Base-by-base conservation (phyloP, 1,140 invertebrate genomes). In the Adoxophyes honmai region DNA sequence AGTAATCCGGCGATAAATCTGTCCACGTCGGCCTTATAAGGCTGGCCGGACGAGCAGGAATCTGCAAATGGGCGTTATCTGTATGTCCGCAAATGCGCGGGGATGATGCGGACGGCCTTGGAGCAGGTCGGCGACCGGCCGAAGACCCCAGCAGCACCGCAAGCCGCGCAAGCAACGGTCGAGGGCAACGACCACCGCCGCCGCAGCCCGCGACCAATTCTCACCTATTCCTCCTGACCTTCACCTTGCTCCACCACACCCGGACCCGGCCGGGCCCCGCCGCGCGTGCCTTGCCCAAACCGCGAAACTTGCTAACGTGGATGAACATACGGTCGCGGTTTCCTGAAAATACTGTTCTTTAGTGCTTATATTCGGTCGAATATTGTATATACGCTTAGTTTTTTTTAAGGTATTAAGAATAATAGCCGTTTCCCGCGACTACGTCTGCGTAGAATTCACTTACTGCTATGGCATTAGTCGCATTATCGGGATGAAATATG, bases 101-200 rank as follows among this genome's bases (percentile, higher is more conserved):
- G 81, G 81, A 84, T 84, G 81, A 82, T 84, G 82, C 78, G 75
- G 81, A 72, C 75, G 83, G 81, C 85, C 83, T 86, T 86, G 83
- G 68, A 55, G 34, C 76, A 78, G 83, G 85, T 88, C 83, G 81
- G 69, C 78, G 83, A 88, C 83, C 85, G 83, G 85, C 64, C 85
- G 82, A 82, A 86, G 83, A 88, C 85, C 85, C 72, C 76, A 81
- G 65, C 81, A 86, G 83, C 83, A 84, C 81, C 79, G 78, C 76
- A 75, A 75, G 74, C 70, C 64, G 62, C 55, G 33, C 81, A 84
- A 82, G 75, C 82, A 86, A 81, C 81, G 78, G 83, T 81, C 74
- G 81, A 78, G 85, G 85, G 82, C 81, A 86, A 88, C 81, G 82
- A 81, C 81, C 81, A 84, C 68, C 66, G 63, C 62, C 73, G 62